Evolutionary conservation across 2,797 vertebrate species (phyloP), one percentile per base, ranked within the genome.

Genomic region (Bradypus variegatus): DNA sequence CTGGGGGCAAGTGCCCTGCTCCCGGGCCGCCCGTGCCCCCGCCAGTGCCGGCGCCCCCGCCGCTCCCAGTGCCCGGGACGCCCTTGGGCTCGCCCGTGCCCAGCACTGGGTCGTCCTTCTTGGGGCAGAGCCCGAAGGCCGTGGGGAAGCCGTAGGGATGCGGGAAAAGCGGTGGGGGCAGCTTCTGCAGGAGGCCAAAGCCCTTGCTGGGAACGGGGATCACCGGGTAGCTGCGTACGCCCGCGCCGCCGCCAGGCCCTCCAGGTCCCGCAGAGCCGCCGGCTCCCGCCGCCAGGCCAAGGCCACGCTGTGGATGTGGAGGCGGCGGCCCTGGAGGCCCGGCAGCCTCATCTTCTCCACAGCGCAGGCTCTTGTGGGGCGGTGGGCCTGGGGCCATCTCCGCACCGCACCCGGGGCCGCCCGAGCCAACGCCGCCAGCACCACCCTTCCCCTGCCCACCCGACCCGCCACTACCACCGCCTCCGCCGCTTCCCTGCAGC

Each of bases 121-220:
- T 99, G 95, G 97, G 98, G 97, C 99, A 99, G 81, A 99, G 97
- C 27, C 98, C 98, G 79, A 99, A 99, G 45, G 98, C 97, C 29
- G 97, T 97, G 31, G 99, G 98, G 96, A 99, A 99, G 81, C 98
- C 98, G 70, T 99, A 99, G 0, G 99, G 98, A 27, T 98, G 98
- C 1, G 99, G 98, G 95, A 99, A 99, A n/a, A 99, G 98, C 0
- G 99, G 99, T 4, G 98, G 98, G 14, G 98, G 98, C 95, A 99
- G 98, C 96, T 99, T 99, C 94, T 99, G 98, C 29, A 99, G 97
- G 97, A 99, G 97, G 62, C 98, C 98, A 89, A 99, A 99, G 91
- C 98, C 98, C 95, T 99, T 99, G 96, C 99, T 99, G 94, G 99
- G 99, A 91, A 99, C 98, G 0, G 99, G 99, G 94, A 99, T 99